Conservation (phyloP, 1,140 invertebrate species). For the Holcopasites calliopsidis region DNA sequence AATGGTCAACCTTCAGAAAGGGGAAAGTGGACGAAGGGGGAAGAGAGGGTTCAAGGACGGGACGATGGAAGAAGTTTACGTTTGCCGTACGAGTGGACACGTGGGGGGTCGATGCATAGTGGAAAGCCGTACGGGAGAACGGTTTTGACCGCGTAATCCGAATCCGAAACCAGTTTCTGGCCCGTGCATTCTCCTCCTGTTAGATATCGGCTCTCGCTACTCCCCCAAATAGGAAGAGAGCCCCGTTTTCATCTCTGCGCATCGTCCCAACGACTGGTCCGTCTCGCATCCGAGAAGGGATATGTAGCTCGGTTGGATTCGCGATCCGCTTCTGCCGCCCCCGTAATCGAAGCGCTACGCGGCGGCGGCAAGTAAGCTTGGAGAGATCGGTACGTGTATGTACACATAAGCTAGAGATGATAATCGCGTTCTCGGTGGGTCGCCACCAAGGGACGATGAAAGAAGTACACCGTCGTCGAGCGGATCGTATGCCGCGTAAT, state of each 20-base stretch:
- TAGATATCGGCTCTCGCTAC: conserved; percentile 17
- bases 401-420: no score
- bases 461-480: no score
- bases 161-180: conserved; percentile 60
- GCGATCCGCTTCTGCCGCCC: no score
- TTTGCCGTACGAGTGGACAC: conserved; percentile 49
- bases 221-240: neutral
- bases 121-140: conserved; percentile 19
- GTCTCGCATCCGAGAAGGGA: no score
- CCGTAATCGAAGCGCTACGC: no score
- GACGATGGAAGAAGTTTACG: conserved; percentile 30
- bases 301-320: no score
- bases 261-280: no score
- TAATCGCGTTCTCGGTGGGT: no score
- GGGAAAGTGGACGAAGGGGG: neutral
- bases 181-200: conserved; percentile 43
- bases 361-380: no score
- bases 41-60: conserved; percentile 56
- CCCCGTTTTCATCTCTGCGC: neutral
- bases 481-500: no score
- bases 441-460: no score
- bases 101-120: conserved; percentile 52
- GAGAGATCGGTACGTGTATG: no score
- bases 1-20: neutral
- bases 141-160: conserved; percentile 54